phyloP scores from a whole-genome alignment of 2,888 invertebrate species.

The Halictus quadricinctus region DNA sequence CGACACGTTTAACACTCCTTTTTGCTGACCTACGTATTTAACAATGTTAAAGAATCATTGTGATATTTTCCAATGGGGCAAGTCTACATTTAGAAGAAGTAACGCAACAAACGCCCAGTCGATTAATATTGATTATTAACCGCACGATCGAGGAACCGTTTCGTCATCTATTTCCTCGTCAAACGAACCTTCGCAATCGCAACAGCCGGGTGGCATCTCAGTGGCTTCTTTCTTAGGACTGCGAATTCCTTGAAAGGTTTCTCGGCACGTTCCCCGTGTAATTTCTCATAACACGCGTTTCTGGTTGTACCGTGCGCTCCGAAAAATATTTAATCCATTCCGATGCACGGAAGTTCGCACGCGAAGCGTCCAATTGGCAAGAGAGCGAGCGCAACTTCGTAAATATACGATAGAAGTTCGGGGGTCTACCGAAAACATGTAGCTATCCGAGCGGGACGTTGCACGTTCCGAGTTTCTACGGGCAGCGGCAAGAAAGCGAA shows the following conservation, averaged over 20 bases:
- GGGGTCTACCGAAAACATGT: neutral
- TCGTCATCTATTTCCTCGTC: neutral
- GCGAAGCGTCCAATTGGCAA: neutral
- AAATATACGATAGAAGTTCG: neutral
- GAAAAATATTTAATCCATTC: neutral
- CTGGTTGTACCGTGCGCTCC: neutral
- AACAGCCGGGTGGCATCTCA: neutral
- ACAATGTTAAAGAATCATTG: neutral
- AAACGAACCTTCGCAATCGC: neutral
- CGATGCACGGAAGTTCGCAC: neutral
- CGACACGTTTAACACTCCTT: neutral
- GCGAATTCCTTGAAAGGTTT: conserved; percentile 8
- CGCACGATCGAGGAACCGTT: neutral
- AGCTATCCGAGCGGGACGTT: neutral
- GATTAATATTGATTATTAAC: neutral
- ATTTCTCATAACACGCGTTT: neutral
- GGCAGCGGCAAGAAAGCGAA: conserved; percentile 12
- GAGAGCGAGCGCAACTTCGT: neutral
- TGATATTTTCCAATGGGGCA: neutral
- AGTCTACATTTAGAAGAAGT: neutral
- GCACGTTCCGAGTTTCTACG: neutral
- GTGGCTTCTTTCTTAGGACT: conserved; percentile 7
- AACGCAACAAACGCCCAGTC: neutral
- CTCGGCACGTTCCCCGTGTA: neutral
- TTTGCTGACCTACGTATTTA: neutral